phyloP scores from a whole-genome alignment of 2,113 vertebrate genomes.

The Tragelaphus buxtoni region DNA sequence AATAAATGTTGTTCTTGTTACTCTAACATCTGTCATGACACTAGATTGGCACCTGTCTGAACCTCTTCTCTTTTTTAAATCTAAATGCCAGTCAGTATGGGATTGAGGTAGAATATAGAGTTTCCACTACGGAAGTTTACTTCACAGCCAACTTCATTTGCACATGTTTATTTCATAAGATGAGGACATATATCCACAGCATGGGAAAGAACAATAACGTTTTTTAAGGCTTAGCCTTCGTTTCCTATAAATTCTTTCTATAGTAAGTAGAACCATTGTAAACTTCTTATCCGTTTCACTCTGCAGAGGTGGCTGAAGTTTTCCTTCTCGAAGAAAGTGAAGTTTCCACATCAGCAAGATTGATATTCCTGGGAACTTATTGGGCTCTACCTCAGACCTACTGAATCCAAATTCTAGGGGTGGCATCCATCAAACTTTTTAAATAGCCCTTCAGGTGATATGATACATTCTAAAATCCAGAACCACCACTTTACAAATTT shows the following conservation, averaged over 20 bases:
- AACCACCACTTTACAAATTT: neutral
- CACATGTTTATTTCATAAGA: neutral
- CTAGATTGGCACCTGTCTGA: neutral
- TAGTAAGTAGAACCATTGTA: neutral
- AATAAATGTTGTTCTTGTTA: neutral
- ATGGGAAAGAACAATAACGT: neutral
- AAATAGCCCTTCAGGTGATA: neutral
- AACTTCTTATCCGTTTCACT: neutral
- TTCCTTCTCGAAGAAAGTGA: neutral
- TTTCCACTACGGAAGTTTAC: neutral
- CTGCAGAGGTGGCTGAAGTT: neutral
- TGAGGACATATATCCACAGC: neutral
- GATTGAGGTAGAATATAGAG: neutral
- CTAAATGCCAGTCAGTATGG: neutral
- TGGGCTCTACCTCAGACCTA: neutral
- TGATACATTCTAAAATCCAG: neutral
- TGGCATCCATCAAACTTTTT: neutral
- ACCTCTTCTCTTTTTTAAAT: neutral
- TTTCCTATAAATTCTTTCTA: neutral
- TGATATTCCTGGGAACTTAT: neutral
- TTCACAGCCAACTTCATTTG: neutral
- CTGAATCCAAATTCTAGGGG: neutral
- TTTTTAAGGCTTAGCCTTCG: neutral
- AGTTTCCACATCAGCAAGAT: neutral
- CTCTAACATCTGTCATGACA: neutral